Conservation (phyloP, 2,113 vertebrate genomes). For the Catharus minimus region DNA sequence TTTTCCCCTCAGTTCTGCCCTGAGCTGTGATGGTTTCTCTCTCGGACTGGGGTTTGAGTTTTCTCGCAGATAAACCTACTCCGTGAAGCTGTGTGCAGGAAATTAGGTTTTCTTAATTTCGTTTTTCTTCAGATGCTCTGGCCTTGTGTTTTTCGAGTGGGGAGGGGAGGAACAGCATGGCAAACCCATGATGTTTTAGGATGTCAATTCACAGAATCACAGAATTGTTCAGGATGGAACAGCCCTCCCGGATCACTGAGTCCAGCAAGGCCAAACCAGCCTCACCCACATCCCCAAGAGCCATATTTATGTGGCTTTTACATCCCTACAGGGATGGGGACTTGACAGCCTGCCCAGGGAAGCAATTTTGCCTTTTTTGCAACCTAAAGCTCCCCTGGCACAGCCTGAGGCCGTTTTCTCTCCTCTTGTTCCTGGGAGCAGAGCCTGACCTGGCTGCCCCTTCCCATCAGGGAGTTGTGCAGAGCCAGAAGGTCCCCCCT, state of each 20-base stretch:
- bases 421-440: neutral
- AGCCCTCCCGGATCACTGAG: neutral
- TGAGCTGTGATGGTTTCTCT: neutral
- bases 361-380: neutral
- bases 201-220: accelerated
- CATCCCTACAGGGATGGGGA: neutral
- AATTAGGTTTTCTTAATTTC: accelerated
- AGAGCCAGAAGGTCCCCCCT: neutral
- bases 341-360: neutral
- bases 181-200: accelerated
- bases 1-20: too few species aligned
- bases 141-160: accelerated
- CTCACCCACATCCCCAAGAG: accelerated
- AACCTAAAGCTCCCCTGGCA: neutral
- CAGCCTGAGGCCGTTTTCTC: neutral
- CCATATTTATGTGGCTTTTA: accelerated
- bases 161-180: accelerated
- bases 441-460: neutral
- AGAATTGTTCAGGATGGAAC: neutral
- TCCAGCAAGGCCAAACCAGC: neutral
- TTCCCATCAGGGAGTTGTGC: neutral
- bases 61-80: accelerated
- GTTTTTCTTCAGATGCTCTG: accelerated
- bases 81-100: accelerated
- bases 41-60: accelerated